Evolutionary conservation across 2,888 invertebrate genomes (phyloP), one percentile per base, ranked within the genome.

Genomic region (Papilio protenor): DNA sequence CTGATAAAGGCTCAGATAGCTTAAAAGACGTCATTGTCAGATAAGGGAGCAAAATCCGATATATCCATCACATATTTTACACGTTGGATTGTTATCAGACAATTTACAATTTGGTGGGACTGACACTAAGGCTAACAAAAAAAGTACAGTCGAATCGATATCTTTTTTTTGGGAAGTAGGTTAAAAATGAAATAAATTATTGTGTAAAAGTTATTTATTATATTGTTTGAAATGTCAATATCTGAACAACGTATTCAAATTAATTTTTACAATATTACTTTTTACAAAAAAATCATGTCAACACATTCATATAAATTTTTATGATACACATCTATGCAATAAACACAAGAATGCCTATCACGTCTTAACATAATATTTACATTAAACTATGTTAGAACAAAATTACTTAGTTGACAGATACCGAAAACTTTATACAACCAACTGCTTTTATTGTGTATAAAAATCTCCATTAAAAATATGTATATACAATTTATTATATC

Each of bases 141-240:
- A 6, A 40, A 40, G 11, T 33, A 69, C 64, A 18, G 23, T 70
- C 12, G 55, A 45, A 14, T 23, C 6, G 33, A 33, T 33, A 33
- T 5, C 33, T 3, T 33, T 3, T 27, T 33, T 33, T 33, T 33
- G 33, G 33, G 4, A 72, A 52, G 33, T 57, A 18, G 11, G 45
- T 2, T n/a, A 45, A 45, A 70, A 79, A 80, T 77, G 81, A 82
- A 83, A 81, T 77, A 64, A 76, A 78, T 40, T 57, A 75, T 87
- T 90, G 90, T 94, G 93, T 93, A 94, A 94, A 94, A 94, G 90
- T 93, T 92, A 92, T 93, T 93, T 93, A 93, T 92, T 94, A 66
- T 89, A 90, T 66, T 90, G 91, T 93, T 90, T 91, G 89, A 91
- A 93, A 93, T 90, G 89, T 92, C 89, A 92, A 92, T 93, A 88